These are phyloP conservation scores for Pachyrhynchus sulphureomaculatus DNA, from an alignment of 1,140 invertebrate genomes.

Conservation along the genomic window DNA sequence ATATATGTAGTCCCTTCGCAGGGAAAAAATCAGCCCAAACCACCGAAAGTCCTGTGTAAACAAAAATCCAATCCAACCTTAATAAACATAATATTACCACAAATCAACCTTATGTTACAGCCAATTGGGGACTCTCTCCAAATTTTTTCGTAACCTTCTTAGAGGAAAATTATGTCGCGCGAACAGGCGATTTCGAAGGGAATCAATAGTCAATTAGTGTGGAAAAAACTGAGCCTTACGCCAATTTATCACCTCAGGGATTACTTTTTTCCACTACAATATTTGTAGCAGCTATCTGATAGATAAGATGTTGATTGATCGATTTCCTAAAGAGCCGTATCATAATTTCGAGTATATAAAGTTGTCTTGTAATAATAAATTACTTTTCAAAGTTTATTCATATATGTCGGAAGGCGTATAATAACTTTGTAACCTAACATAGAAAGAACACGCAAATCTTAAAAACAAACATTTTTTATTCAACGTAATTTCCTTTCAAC, in stretches of 20 bases:
- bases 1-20: too few relatives aligned
- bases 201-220: conserved; percentile 24
- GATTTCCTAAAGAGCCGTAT: background rate
- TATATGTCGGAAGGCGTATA: too few relatives aligned
- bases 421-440: too few relatives aligned
- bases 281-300: conserved; percentile 12
- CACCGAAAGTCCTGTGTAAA: too few relatives aligned
- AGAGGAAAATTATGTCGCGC: conserved; percentile 11
- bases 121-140: conserved; percentile 1
- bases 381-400: too few relatives aligned
- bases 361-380: too few relatives aligned
- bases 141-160: background rate
- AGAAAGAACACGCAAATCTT: too few relatives aligned
- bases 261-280: conserved; percentile 14
- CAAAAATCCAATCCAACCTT: background rate
- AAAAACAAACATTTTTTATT: too few relatives aligned
- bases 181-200: background rate
- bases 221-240: conserved; percentile 8
- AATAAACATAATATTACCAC: conserved; percentile 1
- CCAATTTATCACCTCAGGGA: conserved; percentile 20
- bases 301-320: conserved; percentile 18
- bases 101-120: conserved; percentile 4
- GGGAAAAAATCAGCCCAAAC: too few relatives aligned
- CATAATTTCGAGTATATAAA: background rate
- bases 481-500: too few relatives aligned